These are phyloP conservation scores for Deilephila porcellus DNA, from an alignment of 2,888 invertebrate species.

Conservation along the genomic window DNA sequence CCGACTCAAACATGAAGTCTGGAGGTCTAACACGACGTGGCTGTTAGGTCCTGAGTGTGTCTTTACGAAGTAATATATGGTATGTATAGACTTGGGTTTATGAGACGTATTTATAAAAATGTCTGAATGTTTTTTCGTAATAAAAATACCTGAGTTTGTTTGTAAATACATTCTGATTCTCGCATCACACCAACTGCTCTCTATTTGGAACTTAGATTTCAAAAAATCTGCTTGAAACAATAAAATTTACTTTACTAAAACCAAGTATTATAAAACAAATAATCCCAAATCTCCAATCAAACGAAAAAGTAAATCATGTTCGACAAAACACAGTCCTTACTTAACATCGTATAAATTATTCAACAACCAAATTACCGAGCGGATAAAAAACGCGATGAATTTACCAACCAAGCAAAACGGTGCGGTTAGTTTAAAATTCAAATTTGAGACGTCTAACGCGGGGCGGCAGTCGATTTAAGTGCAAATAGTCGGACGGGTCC, in stretches of 20 bases:
- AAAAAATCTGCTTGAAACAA: no score
- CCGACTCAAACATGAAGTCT: background rate
- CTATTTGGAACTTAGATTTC: no score
- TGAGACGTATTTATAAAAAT: no score
- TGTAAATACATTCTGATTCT: no score
- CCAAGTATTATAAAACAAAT: background rate
- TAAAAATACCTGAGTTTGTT: no score
- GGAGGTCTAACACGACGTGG: no score
- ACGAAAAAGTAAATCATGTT: background rate
- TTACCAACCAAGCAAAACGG: slow-evolving; percentile 74
- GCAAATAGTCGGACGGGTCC: slow-evolving; percentile 30
- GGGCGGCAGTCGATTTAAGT: slow-evolving; percentile 41
- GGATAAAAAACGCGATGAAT: slow-evolving; percentile 66
- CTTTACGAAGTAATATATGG: no score
- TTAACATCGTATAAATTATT: slow-evolving; percentile 59
- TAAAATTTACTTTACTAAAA: background rate
- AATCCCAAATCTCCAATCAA: background rate
- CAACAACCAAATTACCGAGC: slow-evolving; percentile 64
- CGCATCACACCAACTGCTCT: no score
- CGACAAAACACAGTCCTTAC: background rate
- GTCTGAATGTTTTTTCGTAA: no score
- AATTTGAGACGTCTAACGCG: slow-evolving; percentile 75
- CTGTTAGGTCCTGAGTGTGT: no score
- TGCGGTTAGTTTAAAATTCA: slow-evolving; percentile 82
- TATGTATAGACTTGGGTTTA: no score